Base-by-base conservation (phyloP, 2,888 invertebrate species). In the Drosophila falleni region DNA sequence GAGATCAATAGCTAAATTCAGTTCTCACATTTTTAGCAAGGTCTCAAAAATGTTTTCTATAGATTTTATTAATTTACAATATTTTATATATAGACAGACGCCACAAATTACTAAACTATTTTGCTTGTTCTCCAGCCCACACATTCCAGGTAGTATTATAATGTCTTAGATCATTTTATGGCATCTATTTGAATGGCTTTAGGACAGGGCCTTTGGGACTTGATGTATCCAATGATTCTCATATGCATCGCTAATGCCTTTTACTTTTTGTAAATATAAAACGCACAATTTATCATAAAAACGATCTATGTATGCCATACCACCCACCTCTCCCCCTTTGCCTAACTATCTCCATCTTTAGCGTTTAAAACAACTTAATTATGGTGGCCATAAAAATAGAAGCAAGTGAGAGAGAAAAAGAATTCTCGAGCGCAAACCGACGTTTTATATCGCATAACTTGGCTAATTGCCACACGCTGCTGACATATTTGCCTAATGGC, bases 401-500 rank as follows among this genome's bases (percentile, higher is more conserved):
- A 64, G 60, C 59, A 41, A 64, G 67, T 71, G 42, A 15, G 23
- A 51, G 56, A 75, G 16, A 56, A 63, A 66, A 64, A 70, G 44
- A 56, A 55, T 55, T 77, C 77, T 66, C 41, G 63, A 58, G 63
- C 33, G 49, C 5, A 8, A 63, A 54, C 56, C 53, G 73, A 44
- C 76, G 71, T 65, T 71, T 74, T 73, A 76, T 76, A 79, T 70
- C 81, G 69, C 81, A 88, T 88, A 88, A 86, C 80, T 86, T 88
- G 89, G 85, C 89, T 86, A 86, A 86, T 86, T 86, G 89, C 85
- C 86, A 87, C 81, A 89, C 81, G 84, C 81, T 77, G 89, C 85
- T 89, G 89, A 86, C 86, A 86, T 84, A 86, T 86, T 89, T 87
- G 81, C 87, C 85, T 86, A 86, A 86, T 86, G 86, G 86, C 86